Conservation (phyloP, 2,888 invertebrate genomes). For the Synergus itoensis region DNA sequence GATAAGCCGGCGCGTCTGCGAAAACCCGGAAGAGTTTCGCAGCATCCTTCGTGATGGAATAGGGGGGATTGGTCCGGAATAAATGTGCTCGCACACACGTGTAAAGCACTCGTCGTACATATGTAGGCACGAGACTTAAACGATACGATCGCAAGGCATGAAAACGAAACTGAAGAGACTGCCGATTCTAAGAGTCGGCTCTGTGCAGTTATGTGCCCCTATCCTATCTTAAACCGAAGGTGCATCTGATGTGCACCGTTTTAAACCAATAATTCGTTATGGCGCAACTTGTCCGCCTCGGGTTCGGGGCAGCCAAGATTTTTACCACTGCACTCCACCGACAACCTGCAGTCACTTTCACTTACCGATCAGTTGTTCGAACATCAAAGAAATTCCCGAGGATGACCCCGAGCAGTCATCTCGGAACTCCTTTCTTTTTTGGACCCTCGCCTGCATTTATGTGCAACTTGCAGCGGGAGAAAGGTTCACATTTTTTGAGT, state of each 20-base stretch:
- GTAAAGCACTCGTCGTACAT: conserved; percentile 36
- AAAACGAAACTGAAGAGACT: conserved; percentile 56
- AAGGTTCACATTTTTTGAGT: conserved; percentile 29
- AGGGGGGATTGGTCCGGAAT: conserved; percentile 37
- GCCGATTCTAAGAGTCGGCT: conserved; percentile 37
- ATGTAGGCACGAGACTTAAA: conserved; percentile 56
- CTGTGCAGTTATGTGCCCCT: neutral
- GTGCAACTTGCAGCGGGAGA: conserved; percentile 10
- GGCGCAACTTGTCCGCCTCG: conserved; percentile 5
- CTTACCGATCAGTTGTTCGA: conserved; percentile 16
- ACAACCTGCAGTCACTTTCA: conserved; percentile 31
- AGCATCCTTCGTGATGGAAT: conserved; percentile 58
- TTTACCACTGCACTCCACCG: neutral
- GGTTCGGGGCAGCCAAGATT: conserved; percentile 1
- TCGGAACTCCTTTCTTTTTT: conserved; percentile 10
- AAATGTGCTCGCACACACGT: conserved; percentile 35
- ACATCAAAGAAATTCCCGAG: conserved; percentile 37
- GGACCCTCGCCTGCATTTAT: neutral
- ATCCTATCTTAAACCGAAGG: conserved; percentile 19
- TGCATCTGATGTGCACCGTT: conserved; percentile 22
- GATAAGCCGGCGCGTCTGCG: conserved; percentile 44
- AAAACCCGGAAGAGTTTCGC: conserved; percentile 60
- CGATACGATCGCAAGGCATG: conserved; percentile 58
- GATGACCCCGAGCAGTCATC: conserved; percentile 10
- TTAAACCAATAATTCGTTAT: conserved; percentile 31